Evolutionary conservation across 2,888 invertebrate genomes (phyloP).

Genomic region (Gari tellinella): DNA sequence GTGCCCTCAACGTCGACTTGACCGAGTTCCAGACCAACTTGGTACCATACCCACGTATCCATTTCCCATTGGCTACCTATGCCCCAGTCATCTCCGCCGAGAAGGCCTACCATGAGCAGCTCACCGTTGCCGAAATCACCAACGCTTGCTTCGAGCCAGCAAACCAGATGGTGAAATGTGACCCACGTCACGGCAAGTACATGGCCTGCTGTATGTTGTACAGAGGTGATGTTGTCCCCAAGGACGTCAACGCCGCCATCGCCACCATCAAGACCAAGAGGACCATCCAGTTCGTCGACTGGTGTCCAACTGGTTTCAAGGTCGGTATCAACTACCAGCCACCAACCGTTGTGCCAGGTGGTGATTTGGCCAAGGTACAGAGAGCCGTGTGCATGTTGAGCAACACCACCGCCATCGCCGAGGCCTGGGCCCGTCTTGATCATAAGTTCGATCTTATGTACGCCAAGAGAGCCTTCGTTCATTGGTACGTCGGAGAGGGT

Average conservation of each 20-base stretch:
- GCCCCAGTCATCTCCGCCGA: slow-evolving; percentile 97
- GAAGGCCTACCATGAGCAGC: slow-evolving; percentile 94
- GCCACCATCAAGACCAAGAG: slow-evolving; percentile 83
- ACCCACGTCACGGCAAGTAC: slow-evolving; percentile 86
- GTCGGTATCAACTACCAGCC: too few species aligned
- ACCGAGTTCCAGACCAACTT: slow-evolving; percentile 85
- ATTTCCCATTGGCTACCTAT: slow-evolving; percentile 92
- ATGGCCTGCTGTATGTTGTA: slow-evolving; percentile 98
- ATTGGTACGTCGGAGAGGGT: too few species aligned
- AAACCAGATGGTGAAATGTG: slow-evolving; percentile 95
- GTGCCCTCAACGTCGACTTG: slow-evolving; percentile 89
- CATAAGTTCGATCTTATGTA: too few species aligned
- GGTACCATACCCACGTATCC: slow-evolving; percentile 87
- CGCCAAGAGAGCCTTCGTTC: too few species aligned
- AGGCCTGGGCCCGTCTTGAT: too few species aligned
- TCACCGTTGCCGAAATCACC: slow-evolving; percentile 77
- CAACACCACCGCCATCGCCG: too few species aligned
- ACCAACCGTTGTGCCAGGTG: too few species aligned
- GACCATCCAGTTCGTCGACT: slow-evolving; percentile 81
- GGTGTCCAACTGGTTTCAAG: too few species aligned
- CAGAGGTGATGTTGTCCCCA: slow-evolving; percentile 88
- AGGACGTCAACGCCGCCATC: slow-evolving; percentile 78
- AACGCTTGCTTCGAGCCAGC: slow-evolving; percentile 93
- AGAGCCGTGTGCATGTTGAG: too few species aligned
- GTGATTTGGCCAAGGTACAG: too few species aligned